Base-by-base conservation (phyloP, 2,797 vertebrate genomes). In the Cyprinodon diabolis region DNA sequence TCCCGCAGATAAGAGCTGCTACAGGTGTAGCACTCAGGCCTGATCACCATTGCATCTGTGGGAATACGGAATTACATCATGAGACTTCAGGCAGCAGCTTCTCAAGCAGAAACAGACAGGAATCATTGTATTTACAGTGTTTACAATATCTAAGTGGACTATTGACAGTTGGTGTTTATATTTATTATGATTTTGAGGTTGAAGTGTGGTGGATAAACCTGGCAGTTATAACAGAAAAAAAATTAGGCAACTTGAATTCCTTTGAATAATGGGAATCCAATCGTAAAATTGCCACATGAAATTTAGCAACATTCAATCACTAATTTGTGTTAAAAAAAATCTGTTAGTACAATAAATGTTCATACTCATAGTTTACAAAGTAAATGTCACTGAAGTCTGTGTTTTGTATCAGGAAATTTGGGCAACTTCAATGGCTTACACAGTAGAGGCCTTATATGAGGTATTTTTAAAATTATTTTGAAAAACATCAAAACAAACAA, bases 361-460 rank as follows among this genome's bases (percentile, higher is more conserved):
- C 30, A 30, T 30, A 37, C 21, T 62, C 12, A 15, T 10, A 62
- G 35, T 62, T 11, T 17, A 4, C 8, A 62, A 10, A 40, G 35
- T 21, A 62, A 21, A 12, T 40, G 19, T 4, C 19, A 17, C 8
- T 62, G 51, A 23, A 77, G 66, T 63, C 43, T 58, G 69, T 78
- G 55, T 47, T 0, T 0, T 30, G 66, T 86, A 76, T 83, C 84
- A 77, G 82, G 69, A 83, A 76, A 70, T 70, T 47, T 65, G 63
- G 60, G 58, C 74, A 76, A 71, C 75, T 71, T 74, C 60, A 80
- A 73, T 30, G 66, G 37, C 73, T 69, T 69, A 71, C 75, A 49
- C 58, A 86, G 72, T 78, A 87, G 72, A 70, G 40, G 40, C 71
- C 71, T 82, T 87, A 87, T 68, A 85, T 49, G 51, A 43, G n/a